phyloP scores from a whole-genome alignment of 2,797 vertebrate genomes.

The Sebastes miniatus region DNA sequence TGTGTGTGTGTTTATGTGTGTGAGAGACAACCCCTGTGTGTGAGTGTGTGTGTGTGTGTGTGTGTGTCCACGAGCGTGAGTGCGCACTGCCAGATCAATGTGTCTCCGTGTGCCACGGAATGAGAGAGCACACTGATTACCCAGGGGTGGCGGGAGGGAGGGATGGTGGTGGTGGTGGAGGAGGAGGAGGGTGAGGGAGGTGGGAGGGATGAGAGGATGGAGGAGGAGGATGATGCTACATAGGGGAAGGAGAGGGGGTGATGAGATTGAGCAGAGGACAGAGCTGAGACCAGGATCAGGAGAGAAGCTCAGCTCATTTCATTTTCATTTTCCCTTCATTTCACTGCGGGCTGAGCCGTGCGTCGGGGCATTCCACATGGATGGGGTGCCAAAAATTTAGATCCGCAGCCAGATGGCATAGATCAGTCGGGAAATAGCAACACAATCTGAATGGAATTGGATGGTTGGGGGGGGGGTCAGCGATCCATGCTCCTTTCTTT shows the following conservation, averaged over 20 bases:
- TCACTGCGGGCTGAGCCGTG: conserved; percentile 54
- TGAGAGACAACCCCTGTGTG: conserved; percentile 42
- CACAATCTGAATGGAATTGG: conserved; percentile 60
- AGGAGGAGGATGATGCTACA: conserved; percentile 63
- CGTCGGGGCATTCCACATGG: conserved; percentile 62
- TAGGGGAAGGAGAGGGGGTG: not conserved
- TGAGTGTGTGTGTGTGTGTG: conserved; percentile 64
- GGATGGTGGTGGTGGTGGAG: not conserved
- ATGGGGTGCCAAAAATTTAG: conserved; percentile 65
- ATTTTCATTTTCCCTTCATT: conserved; percentile 79
- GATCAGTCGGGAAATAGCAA: conserved; percentile 70
- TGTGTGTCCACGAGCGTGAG: conserved; percentile 33
- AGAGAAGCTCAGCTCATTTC: conserved; percentile 76
- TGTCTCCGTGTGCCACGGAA: conserved; percentile 83
- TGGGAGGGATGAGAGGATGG: conserved; percentile 48
- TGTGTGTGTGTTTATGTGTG: conserved; percentile 45
- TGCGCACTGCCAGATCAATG: conserved; percentile 70
- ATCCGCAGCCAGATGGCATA: conserved; percentile 72
- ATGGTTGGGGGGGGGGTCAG: conserved; percentile 37
- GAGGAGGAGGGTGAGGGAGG: conserved; percentile 22
- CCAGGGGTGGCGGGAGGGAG: conserved; percentile 71
- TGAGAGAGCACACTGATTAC: conserved; percentile 86
- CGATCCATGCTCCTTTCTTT: conserved; percentile 32
- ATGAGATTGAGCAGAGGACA: conserved; percentile 71
- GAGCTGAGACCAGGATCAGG: conserved; percentile 73